A percentile compares a stretch with the other conserved stretches of the same genome.
phyloP scores from a whole-genome alignment of 2,113 vertebrate species.

The Melanerpes aurifrons region DNA sequence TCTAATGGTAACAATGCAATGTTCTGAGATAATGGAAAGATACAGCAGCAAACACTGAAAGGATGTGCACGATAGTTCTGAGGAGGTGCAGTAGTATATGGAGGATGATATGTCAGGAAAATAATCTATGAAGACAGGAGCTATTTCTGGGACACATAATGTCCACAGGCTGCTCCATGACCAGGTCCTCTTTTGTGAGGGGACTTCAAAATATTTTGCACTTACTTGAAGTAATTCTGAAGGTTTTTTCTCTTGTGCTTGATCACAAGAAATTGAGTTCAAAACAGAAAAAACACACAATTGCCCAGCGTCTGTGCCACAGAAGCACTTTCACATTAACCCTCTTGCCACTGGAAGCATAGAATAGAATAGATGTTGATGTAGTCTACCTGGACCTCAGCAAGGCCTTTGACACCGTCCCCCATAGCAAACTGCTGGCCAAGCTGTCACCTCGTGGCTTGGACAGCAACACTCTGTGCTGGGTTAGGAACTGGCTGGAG shows the following conservation, averaged over 20 bases:
- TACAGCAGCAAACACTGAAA: slow-evolving; percentile 53
- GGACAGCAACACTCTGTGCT: no score
- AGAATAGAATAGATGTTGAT: no score
- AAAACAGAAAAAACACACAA: neutral
- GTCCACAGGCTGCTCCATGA: slow-evolving; percentile 25
- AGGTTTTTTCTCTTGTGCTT: neutral
- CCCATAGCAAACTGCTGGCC: no score
- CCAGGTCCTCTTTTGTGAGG: neutral
- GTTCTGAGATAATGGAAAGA: slow-evolving; percentile 55
- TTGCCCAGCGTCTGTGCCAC: neutral
- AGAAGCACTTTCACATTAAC: neutral
- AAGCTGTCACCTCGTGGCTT: no score
- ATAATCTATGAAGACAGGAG: neutral
- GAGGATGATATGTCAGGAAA: slow-evolving; percentile 14
- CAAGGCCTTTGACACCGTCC: no score
- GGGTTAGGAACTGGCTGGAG: no score
- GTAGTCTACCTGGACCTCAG: no score
- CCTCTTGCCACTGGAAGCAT: neutral
- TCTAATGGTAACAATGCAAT: slow-evolving; percentile 61
- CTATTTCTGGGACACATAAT: slow-evolving; percentile 36
- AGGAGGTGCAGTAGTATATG: neutral
- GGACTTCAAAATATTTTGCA: slow-evolving; percentile 2
- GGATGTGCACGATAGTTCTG: neutral
- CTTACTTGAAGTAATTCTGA: neutral
- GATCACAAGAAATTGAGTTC: slow-evolving; percentile 1